Evolutionary conservation across 2,888 invertebrate genomes (phyloP).

Genomic region (Drosophila lutescens): DNA sequence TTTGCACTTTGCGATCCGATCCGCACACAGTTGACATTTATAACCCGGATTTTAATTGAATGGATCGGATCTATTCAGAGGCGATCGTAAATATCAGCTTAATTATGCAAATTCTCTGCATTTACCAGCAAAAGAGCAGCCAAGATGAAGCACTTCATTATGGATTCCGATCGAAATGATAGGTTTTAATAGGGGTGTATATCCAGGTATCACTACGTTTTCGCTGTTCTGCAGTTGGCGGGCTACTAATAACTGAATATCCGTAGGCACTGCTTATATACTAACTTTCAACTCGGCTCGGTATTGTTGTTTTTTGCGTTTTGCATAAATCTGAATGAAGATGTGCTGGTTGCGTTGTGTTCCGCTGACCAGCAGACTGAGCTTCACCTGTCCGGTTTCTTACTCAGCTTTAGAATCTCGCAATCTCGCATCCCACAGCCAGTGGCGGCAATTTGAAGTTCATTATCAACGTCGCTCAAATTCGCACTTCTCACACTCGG

Average conservation of each 20-base stretch:
- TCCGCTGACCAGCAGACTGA: constrained; percentile 19
- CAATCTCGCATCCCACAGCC: constrained; percentile 15
- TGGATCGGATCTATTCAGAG: constrained; percentile 28
- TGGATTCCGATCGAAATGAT: constrained; percentile 25
- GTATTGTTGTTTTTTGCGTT: constrained; percentile 52
- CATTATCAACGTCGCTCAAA: constrained; percentile 63
- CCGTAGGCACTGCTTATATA: constrained; percentile 63
- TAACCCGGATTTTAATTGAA: constrained; percentile 68
- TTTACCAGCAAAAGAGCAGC: constrained; percentile 77
- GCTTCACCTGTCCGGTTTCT: constrained; percentile 74
- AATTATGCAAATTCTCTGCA: constrained; percentile 41
- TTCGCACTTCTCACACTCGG: constrained; percentile 67
- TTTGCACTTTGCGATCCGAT: constrained; percentile 27
- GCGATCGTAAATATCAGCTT: constrained; percentile 38
- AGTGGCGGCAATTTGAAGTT: constrained; percentile 62
- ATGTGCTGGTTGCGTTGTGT: constrained; percentile 49
- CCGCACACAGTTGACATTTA: constrained; percentile 69
- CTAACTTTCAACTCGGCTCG: constrained; percentile 55
- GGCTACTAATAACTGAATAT: constrained; percentile 67
- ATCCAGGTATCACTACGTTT: constrained; percentile 44
- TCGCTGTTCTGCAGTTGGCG: constrained; percentile 53
- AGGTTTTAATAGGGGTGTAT: neutral
- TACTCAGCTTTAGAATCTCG: constrained; percentile 67
- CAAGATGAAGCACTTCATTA: constrained; percentile 78
- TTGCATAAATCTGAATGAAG: constrained; percentile 78